Base-by-base conservation (phyloP, 2,113 vertebrate genomes). In the Ia io region DNA sequence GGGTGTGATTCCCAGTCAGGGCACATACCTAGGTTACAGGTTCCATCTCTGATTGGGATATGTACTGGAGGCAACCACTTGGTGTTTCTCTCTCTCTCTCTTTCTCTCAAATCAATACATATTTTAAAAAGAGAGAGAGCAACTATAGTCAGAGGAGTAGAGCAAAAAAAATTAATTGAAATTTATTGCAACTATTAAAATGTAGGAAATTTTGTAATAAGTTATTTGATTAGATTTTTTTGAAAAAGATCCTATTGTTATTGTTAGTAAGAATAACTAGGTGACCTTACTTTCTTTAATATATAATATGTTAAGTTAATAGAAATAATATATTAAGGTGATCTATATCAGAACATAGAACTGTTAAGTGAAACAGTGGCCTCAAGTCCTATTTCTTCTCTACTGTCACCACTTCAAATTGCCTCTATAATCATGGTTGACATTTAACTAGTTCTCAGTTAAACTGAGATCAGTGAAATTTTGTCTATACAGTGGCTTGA, bases 211-310 rank as follows among this genome's bases (percentile, higher is more conserved):
- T 89, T 96, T 89, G 4, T 42, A 88, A 37, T 53, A 88, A 95
- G 17, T 71, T 92, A 67, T 76, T 92, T 94, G 67, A 67, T 17
- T 65, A 80, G 4, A 9, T 90, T 93, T 91, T 86, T 86, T 61
- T 91, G 35, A 91, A 86, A 78, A 65, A 94, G 59, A 44, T 65
- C 16, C 18, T 91, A 0, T 77, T 88, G 25, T 9, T 28, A 28
- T 91, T 95, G 9, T 91, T 89, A 92, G 42, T 40, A 96, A 84
- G 65, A 95, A 93, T 85, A 95, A 88, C 32, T 49, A 70, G 20
- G 9, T 78, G 9, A 5, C 47, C 22, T 73, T 92, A 37, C 51
- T 84, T 22, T 65, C 42, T 90, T 89, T 83, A 76, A 18, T 59
- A 28, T 87, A 23, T 85, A 88, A 71, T 84, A 59, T 53, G 16